Evolutionary conservation across 2,113 vertebrate genomes (phyloP).

Genomic region (Ophiodon elongatus): DNA sequence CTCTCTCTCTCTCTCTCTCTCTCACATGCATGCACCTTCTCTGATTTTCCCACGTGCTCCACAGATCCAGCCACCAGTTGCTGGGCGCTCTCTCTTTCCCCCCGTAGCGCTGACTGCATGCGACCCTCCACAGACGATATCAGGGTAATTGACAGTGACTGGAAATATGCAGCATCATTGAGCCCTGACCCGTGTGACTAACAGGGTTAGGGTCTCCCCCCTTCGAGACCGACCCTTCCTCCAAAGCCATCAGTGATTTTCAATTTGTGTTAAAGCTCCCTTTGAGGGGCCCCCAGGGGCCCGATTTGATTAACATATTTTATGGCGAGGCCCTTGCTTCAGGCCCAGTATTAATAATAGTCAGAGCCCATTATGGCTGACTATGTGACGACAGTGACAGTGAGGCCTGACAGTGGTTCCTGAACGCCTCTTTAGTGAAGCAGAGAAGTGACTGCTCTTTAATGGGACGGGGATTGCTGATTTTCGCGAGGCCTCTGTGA

Average conservation of each 20-base stretch:
- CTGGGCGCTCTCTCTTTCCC: slow-evolving; percentile 37
- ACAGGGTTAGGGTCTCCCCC: slow-evolving; percentile 83
- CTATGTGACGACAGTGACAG: slow-evolving; percentile 70
- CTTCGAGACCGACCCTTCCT: slow-evolving; percentile 76
- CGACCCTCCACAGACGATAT: slow-evolving; percentile 82
- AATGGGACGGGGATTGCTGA: slow-evolving; percentile 64
- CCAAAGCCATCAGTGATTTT: slow-evolving; percentile 83
- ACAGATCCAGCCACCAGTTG: slow-evolving; percentile 63
- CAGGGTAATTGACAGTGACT: slow-evolving; percentile 87
- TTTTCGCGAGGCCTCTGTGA: slow-evolving; percentile 54
- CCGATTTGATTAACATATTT: slow-evolving; percentile 84
- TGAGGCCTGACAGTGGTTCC: slow-evolving; percentile 60
- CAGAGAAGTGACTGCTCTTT: slow-evolving; percentile 63
- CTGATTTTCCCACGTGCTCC: slow-evolving; percentile 61
- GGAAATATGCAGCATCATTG: slow-evolving; percentile 87
- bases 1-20: not conserved
- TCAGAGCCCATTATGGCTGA: slow-evolving; percentile 72
- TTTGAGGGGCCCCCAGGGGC: slow-evolving; percentile 79
- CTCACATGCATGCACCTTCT: not conserved
- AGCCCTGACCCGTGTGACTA: slow-evolving; percentile 84
- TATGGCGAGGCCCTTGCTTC: slow-evolving; percentile 68
- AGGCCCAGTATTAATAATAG: slow-evolving; percentile 80
- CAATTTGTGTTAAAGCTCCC: slow-evolving; percentile 82
- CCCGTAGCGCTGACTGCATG: slow-evolving; percentile 60
- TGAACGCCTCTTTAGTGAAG: slow-evolving; percentile 50